These are phyloP conservation scores for Leptobrachium leishanense DNA, from an alignment of 2,113 vertebrate species.

Conservation along the genomic window DNA sequence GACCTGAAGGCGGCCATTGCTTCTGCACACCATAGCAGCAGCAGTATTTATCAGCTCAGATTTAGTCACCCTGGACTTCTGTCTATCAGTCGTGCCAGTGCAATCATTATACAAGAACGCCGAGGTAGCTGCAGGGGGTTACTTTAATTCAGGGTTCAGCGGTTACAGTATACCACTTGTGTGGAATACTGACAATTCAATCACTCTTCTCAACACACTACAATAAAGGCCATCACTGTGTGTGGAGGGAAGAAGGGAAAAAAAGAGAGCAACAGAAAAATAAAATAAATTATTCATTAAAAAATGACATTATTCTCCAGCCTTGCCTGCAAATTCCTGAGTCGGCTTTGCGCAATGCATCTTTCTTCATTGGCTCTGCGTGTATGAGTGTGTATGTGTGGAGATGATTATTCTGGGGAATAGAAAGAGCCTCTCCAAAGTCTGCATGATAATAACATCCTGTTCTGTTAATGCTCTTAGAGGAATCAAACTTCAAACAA, in stretches of 20 bases:
- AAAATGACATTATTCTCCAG: constrained; percentile 25
- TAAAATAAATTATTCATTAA: constrained; percentile 44
- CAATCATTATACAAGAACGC: constrained; percentile 3
- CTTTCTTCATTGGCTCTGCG: constrained; percentile 15
- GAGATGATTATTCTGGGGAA: constrained; percentile 28
- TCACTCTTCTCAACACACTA: constrained; percentile 21
- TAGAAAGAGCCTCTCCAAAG: constrained; percentile 29
- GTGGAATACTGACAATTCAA: constrained; percentile 20
- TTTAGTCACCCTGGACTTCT: neutral
- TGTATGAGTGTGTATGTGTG: no score
- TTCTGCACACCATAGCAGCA: no score
- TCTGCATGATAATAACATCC: constrained; percentile 36
- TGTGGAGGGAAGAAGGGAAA: constrained; percentile 7
- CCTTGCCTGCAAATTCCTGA: constrained; percentile 18
- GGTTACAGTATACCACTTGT: constrained; percentile 10
- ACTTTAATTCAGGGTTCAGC: neutral
- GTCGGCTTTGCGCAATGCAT: constrained; percentile 15
- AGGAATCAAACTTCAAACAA: constrained; percentile 45
- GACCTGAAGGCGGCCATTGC: neutral
- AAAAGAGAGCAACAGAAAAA: constrained; percentile 1
- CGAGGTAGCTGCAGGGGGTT: neutral
- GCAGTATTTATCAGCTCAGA: no score
- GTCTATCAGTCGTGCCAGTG: neutral
- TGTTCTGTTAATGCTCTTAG: constrained; percentile 33
- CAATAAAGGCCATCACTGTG: constrained; percentile 5